A percentile compares a stretch with the other conserved stretches of the same genome.
phyloP scores from a whole-genome alignment of 2,888 invertebrate genomes.

The Andrena bicolor region DNA sequence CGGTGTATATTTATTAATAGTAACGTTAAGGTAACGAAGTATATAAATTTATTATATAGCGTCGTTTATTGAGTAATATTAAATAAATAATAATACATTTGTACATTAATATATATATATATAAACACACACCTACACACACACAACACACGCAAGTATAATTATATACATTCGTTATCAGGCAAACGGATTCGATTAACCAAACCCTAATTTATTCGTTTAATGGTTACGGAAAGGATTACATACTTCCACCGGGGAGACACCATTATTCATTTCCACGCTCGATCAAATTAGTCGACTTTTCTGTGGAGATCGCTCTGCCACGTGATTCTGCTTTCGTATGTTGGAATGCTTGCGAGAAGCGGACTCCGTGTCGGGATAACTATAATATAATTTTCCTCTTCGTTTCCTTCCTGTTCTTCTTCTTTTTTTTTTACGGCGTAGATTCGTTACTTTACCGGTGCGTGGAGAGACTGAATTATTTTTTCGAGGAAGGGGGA shows the following conservation, averaged over 20 bases:
- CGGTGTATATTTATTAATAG: slow-evolving; percentile 71
- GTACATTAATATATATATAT: slow-evolving; percentile 62
- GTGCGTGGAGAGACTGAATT: slow-evolving; percentile 52
- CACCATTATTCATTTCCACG: neutral
- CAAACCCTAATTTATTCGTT: slow-evolving; percentile 35
- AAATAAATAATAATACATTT: slow-evolving; percentile 65
- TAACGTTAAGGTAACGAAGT: slow-evolving; percentile 66
- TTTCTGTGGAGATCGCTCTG: slow-evolving; percentile 33
- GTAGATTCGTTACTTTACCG: slow-evolving; percentile 53
- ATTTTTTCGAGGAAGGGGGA: slow-evolving; percentile 33
- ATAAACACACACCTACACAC: neutral
- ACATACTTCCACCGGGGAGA: neutral
- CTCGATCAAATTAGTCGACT: slow-evolving; percentile 24
- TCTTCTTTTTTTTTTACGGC: slow-evolving; percentile 10
- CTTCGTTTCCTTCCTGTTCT: neutral
- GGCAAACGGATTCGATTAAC: slow-evolving; percentile 62
- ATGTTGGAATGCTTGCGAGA: neutral
- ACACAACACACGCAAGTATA: slow-evolving; percentile 46
- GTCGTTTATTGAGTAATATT: slow-evolving; percentile 70
- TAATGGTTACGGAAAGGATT: neutral
- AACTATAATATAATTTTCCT: slow-evolving; percentile 27
- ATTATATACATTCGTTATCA: slow-evolving; percentile 64
- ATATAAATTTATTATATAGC: slow-evolving; percentile 72
- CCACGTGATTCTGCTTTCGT: slow-evolving; percentile 21
- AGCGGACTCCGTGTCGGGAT: slow-evolving; percentile 29